These are phyloP conservation scores for Artibeus jamaicensis DNA, from an alignment of 2,797 vertebrate species.

Conservation along the genomic window DNA sequence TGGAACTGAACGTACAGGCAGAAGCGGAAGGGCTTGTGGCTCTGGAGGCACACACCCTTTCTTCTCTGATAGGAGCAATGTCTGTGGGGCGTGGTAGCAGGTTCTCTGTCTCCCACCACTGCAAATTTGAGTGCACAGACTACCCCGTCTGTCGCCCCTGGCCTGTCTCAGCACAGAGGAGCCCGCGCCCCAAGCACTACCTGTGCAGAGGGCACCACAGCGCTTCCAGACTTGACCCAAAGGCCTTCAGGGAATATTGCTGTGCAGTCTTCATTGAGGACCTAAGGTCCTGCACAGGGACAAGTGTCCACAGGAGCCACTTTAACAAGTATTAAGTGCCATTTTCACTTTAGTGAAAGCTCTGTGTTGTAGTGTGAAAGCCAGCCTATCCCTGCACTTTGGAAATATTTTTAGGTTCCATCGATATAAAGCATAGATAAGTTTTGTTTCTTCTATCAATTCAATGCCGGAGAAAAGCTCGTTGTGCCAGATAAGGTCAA, in stretches of 20 bases:
- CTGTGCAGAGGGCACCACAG: neutral
- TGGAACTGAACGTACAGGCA: neutral
- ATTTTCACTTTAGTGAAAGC: neutral
- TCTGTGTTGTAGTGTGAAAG: neutral
- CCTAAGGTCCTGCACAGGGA: neutral
- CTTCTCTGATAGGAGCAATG: neutral
- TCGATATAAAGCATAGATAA: neutral
- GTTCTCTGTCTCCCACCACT: neutral
- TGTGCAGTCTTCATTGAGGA: neutral
- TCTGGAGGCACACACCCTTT: neutral
- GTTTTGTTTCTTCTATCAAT: neutral
- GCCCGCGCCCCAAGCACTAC: neutral
- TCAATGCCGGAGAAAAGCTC: neutral
- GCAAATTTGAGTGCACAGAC: neutral
- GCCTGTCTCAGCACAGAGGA: neutral
- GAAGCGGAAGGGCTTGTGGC: neutral
- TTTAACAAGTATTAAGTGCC: neutral
- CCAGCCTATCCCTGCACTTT: neutral
- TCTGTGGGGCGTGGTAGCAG: neutral
- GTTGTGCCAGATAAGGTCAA: neutral
- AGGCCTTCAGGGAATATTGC: neutral
- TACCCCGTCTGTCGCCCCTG: neutral
- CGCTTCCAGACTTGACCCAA: neutral
- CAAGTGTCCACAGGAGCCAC: neutral
- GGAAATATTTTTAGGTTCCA: neutral